Evolutionary conservation across 2,797 vertebrate species (phyloP).

Genomic region (Myotis planiceps): DNA sequence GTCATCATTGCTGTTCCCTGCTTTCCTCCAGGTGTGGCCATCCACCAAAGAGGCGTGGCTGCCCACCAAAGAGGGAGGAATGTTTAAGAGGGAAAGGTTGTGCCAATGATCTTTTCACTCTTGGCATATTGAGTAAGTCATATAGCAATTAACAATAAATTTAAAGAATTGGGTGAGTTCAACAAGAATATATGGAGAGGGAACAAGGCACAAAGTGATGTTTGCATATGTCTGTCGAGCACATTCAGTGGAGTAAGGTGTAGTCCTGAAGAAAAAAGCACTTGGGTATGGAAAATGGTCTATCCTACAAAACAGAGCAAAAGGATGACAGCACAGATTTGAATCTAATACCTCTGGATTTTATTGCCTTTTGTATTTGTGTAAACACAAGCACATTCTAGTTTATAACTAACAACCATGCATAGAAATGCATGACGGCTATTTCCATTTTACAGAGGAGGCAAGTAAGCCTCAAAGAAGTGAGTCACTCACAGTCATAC

Average conservation of each 20-base stretch:
- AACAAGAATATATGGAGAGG: background rate
- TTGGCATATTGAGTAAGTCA: background rate
- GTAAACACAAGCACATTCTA: background rate
- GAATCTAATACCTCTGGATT: background rate
- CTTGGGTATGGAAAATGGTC: background rate
- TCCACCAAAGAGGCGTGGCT: background rate
- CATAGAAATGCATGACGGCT: background rate
- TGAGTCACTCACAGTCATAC: background rate
- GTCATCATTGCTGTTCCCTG: background rate
- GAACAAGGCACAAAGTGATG: background rate
- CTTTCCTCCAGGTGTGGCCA: background rate
- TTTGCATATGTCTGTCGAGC: background rate
- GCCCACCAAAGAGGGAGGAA: background rate
- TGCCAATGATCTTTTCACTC: background rate
- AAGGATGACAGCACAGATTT: background rate
- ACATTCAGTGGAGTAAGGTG: background rate
- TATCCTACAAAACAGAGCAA: background rate
- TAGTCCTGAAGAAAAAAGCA: background rate
- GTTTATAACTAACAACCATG: background rate
- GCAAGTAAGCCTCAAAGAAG: background rate
- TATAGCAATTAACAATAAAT: background rate
- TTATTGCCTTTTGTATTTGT: background rate
- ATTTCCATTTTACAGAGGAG: background rate
- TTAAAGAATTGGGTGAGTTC: background rate
- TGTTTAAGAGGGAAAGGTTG: rapidly evolving